These are phyloP conservation scores for Laothoe populi DNA, from an alignment of 2,888 invertebrate genomes.

Conservation along the genomic window DNA sequence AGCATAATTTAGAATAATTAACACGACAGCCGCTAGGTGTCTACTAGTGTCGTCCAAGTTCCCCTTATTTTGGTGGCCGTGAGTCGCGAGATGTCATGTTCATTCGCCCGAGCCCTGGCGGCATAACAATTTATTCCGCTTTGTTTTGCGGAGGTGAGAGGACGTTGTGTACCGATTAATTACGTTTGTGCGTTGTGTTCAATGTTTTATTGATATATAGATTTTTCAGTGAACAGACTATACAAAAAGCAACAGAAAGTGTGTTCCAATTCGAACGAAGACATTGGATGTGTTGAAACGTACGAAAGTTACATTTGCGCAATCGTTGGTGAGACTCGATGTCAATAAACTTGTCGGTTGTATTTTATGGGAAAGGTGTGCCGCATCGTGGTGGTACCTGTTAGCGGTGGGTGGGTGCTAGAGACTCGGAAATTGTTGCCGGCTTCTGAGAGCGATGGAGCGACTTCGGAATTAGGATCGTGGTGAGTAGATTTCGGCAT, in stretches of 20 bases:
- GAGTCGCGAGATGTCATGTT: conserved; percentile 64
- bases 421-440: conserved; percentile 50
- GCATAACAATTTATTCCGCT: conserved; percentile 69
- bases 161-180: conserved; percentile 58
- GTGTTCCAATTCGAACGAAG: conserved; percentile 56
- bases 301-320: conserved; percentile 67
- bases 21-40: conserved; percentile 57
- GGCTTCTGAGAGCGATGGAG: conserved; percentile 52
- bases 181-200: conserved; percentile 63
- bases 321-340: conserved; percentile 77
- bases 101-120: conserved; percentile 43
- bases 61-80: conserved; percentile 58
- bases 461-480: conserved; percentile 62
- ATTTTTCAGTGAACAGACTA: conserved; percentile 68
- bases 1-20: not conserved
- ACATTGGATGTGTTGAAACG: conserved; percentile 65
- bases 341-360: conserved; percentile 84
- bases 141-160: conserved; percentile 83
- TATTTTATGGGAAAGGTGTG: conserved; percentile 84
- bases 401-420: conserved; percentile 69
- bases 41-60: conserved; percentile 52
- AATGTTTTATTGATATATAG: conserved; percentile 72
- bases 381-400: conserved; percentile 79
- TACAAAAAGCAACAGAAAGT: conserved; percentile 57
- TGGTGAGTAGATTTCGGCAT: conserved; percentile 71